phyloP scores from a whole-genome alignment of 2,888 invertebrate genomes.

The Eilema sororculum region DNA sequence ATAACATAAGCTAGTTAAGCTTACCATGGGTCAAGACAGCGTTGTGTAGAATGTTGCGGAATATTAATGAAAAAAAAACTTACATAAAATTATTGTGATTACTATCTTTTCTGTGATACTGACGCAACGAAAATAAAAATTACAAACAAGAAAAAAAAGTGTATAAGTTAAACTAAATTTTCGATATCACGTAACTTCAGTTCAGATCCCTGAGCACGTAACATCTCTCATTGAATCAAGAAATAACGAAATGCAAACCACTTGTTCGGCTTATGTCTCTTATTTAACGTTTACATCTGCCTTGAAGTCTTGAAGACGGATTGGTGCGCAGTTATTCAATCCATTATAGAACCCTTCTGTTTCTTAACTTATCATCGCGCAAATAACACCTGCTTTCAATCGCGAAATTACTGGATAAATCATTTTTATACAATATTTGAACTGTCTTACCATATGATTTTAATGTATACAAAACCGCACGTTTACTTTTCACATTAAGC shows the following conservation, averaged over 20 bases:
- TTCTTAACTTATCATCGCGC: neutral
- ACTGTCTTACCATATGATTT: neutral
- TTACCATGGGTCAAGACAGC: too few relatives aligned
- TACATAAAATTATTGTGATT: too few relatives aligned
- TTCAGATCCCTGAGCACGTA: neutral
- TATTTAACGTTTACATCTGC: too few relatives aligned
- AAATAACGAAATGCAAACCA: neutral
- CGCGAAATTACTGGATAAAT: neutral
- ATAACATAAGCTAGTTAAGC: too few relatives aligned
- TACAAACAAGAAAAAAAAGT: neutral
- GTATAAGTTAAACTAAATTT: too few relatives aligned
- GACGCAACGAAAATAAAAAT: neutral
- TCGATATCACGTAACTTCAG: too few relatives aligned
- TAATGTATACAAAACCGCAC: neutral
- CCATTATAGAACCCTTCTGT: neutral
- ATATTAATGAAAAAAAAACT: too few relatives aligned
- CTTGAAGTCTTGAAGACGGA: neutral
- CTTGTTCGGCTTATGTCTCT: neutral
- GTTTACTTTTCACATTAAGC: constrained; percentile 23
- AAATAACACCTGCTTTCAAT: neutral
- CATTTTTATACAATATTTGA: neutral
- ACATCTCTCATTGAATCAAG: neutral
- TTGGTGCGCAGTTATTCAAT: neutral
- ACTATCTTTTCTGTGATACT: neutral
- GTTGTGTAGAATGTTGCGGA: too few relatives aligned